Conservation (phyloP, 2,113 vertebrate genomes). For the Dipodomys ordii region DNA sequence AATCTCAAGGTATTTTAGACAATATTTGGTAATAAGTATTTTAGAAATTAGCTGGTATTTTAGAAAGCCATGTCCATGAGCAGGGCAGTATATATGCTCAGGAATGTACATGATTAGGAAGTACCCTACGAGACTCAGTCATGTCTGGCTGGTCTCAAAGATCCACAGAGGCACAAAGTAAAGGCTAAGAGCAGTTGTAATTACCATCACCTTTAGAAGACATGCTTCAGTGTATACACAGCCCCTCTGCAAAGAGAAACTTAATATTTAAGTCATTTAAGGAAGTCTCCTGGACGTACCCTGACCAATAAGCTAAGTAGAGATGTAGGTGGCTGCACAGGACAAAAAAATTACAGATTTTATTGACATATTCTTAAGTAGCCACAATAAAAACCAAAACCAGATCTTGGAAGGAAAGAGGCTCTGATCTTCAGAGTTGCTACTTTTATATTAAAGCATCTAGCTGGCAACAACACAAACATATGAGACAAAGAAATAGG, state of each 20-base stretch:
- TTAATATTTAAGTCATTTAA: neutral
- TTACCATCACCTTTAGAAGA: neutral
- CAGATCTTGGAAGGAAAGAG: neutral
- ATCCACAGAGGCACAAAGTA: neutral
- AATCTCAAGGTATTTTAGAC: neutral
- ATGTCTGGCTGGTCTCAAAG: neutral
- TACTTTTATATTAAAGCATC: neutral
- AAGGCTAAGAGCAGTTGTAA: neutral
- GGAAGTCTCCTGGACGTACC: neutral
- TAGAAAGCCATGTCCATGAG: neutral
- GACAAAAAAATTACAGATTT: neutral
- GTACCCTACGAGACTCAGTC: neutral
- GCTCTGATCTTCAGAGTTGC: neutral
- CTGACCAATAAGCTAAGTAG: neutral
- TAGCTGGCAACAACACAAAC: conserved; percentile 6
- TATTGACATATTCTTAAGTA: neutral
- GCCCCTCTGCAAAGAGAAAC: neutral
- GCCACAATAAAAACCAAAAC: neutral
- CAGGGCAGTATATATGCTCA: neutral
- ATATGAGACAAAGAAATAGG: neutral
- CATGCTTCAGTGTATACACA: neutral
- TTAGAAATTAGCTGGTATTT: neutral
- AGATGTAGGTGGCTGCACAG: neutral
- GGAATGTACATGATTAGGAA: neutral
- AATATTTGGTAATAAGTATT: too few species aligned